phyloP scores from a whole-genome alignment of 2,888 invertebrate species.

The Mechanitis mazaeus region DNA sequence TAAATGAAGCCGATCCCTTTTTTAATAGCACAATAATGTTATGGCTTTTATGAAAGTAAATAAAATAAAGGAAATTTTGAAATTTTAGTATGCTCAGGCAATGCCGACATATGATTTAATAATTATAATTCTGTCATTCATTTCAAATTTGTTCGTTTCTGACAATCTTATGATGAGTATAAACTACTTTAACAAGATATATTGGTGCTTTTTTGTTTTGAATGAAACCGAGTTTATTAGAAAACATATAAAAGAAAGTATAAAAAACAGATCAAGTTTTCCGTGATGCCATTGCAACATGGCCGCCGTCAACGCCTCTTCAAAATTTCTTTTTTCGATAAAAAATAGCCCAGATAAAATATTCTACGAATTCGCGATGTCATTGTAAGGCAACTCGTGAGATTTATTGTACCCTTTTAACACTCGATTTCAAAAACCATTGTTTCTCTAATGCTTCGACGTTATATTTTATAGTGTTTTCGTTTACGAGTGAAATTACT shows the following conservation, averaged over 20 bases:
- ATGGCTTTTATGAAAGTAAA: too few relatives aligned
- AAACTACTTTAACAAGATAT: not conserved
- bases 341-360: constrained; percentile 15
- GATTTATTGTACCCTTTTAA: constrained; percentile 54
- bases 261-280: constrained; percentile 22
- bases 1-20: too few relatives aligned
- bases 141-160: too few relatives aligned
- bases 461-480: not conserved
- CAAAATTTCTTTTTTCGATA: constrained; percentile 14
- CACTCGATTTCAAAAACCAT: constrained; percentile 40
- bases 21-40: too few relatives aligned
- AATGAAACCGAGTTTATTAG: constrained; percentile 17
- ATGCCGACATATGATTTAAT: too few relatives aligned
- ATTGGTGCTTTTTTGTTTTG: constrained; percentile 7
- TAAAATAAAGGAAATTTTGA: too few relatives aligned
- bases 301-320: constrained; percentile 15
- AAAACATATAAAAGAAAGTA: constrained; percentile 13
- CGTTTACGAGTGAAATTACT: too few relatives aligned
- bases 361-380: constrained; percentile 10
- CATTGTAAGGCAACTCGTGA: constrained; percentile 20
- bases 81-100: too few relatives aligned
- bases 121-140: too few relatives aligned
- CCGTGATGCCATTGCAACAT: constrained; percentile 19
- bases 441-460: constrained; percentile 6
- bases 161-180: not conserved